A percentile compares a stretch with the other conserved stretches of the same genome.
These are phyloP conservation scores for Myiozetetes cayanensis DNA, from an alignment of 2,113 vertebrate genomes.

Conservation along the genomic window DNA sequence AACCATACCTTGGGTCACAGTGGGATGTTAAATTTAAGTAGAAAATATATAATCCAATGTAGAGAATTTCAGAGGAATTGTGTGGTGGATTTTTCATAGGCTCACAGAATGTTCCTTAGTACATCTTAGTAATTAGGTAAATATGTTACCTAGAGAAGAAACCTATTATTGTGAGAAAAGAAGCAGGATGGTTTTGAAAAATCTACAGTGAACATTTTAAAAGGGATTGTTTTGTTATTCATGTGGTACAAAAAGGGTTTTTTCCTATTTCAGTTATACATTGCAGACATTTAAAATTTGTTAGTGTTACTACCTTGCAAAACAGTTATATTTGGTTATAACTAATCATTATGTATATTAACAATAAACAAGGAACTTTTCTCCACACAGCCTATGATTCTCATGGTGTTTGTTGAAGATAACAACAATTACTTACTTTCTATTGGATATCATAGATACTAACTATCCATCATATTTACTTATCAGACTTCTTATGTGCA, in stretches of 20 bases:
- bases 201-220: neutral
- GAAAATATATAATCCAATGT: neutral
- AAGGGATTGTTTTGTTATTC: neutral
- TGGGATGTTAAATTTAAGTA: conserved; percentile 26
- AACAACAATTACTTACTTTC: neutral
- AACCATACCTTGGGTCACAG: neutral
- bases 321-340: neutral
- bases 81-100: neutral
- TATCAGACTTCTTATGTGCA: neutral
- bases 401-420: neutral
- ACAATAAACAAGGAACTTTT: neutral
- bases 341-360: neutral
- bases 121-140: neutral
- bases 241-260: rapidly evolving
- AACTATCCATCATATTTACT: neutral
- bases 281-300: neutral
- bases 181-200: neutral
- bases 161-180: neutral
- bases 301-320: neutral
- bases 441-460: neutral
- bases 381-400: neutral
- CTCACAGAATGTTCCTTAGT: neutral
- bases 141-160: neutral
- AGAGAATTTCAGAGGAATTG: neutral
- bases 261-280: neutral